phyloP scores from a whole-genome alignment of 2,888 invertebrate genomes.

The Caenorhabditis macrosperma region DNA sequence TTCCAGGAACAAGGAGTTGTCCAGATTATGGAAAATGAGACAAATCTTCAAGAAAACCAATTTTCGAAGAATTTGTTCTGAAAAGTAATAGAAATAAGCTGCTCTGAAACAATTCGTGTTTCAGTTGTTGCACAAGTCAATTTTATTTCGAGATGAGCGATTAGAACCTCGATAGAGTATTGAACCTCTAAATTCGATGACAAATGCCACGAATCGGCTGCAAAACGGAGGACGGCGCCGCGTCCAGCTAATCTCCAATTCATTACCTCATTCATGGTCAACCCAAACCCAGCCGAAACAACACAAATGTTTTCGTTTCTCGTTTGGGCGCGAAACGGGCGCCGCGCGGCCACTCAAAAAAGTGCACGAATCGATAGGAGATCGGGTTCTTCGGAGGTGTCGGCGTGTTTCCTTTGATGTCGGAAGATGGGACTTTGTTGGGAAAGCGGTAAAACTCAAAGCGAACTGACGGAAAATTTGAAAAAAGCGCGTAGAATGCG shows the following conservation, averaged over 20 bases:
- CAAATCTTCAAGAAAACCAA: no score
- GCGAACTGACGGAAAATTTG: background rate
- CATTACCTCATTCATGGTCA: constrained; percentile 4
- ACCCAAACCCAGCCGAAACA: background rate
- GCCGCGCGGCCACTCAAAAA: constrained; percentile 12
- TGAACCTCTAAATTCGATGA: no score
- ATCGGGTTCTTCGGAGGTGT: constrained; percentile 17
- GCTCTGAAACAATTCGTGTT: no score
- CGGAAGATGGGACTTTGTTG: background rate
- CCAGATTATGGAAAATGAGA: no score
- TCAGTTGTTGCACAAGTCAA: no score
- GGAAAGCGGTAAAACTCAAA: background rate
- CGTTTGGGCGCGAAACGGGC: background rate
- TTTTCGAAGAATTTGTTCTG: no score
- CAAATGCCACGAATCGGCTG: no score
- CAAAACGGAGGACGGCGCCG: no score
- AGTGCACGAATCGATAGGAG: constrained; percentile 42
- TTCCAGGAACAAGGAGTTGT: no score
- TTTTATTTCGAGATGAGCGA: no score
- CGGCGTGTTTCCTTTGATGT: constrained; percentile 37
- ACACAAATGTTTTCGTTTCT: constrained; percentile 45
- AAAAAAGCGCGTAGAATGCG: background rate
- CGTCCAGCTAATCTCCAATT: background rate
- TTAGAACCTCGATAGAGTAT: no score
- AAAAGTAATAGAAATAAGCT: no score